Evolutionary conservation across 30 jellyfish, hydroid and myxozoan species (phyloP).

Genomic region (Aurelia sp.): DNA sequence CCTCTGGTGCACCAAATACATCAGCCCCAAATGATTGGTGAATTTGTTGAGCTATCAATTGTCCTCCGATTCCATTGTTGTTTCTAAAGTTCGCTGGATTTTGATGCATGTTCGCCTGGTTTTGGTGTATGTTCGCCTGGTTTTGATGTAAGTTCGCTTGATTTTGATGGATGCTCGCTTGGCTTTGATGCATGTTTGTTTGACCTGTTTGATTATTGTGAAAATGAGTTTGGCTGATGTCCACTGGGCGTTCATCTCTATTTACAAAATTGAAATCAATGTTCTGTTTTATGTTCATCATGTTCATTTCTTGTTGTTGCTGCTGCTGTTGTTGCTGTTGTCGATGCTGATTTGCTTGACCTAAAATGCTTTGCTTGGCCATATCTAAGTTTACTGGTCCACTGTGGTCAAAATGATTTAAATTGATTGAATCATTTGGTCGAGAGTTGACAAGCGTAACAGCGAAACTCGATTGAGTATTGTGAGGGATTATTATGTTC

Average conservation of each 20-base stretch:
- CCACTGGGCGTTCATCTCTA: conserved; percentile 3
- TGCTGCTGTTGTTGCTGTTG: conserved; percentile 3
- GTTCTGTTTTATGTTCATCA: conserved; percentile 11
- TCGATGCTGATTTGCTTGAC: conserved; percentile 19
- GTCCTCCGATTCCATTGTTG: conserved; percentile 50
- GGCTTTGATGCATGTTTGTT: neutral
- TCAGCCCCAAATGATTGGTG: conserved; percentile 78
- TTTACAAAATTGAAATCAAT: neutral
- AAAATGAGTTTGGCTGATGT: neutral
- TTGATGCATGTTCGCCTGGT: neutral
- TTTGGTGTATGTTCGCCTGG: neutral
- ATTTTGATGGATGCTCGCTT: neutral
- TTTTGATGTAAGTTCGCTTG: neutral
- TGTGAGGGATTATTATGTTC: neutral
- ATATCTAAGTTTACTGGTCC: neutral
- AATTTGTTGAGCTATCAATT: conserved; percentile 58
- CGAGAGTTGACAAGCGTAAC: conserved; percentile 19
- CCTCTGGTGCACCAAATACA: conserved; percentile 70
- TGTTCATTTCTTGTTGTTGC: conserved; percentile 2
- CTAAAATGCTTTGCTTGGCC: conserved; percentile 19
- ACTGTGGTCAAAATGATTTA: conserved; percentile 10
- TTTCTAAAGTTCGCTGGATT: neutral
- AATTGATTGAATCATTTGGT: neutral
- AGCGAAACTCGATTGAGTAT: conserved; percentile 16
- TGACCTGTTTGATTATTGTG: neutral